Percentiles rank a stretch among this genome's conserved stretches.
Evolutionary conservation across 2,888 invertebrate species (phyloP).

Genomic region (Acleris sparsana): DNA sequence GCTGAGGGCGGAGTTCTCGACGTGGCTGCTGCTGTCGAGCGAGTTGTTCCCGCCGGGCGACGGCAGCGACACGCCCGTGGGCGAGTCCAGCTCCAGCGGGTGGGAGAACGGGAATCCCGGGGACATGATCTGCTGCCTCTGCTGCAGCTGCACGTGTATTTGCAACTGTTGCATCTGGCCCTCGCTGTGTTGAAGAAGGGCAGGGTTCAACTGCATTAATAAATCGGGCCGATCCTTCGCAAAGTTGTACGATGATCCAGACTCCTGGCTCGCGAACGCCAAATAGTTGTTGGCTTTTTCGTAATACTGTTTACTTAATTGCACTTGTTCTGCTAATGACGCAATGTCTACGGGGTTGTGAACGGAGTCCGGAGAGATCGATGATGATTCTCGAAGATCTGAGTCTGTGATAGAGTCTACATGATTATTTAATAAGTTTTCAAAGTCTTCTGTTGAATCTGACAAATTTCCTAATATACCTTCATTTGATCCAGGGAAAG

Average conservation of each 20-base stretch:
- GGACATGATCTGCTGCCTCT: constrained; percentile 84
- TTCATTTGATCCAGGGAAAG: constrained; percentile 91
- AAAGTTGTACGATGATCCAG: constrained; percentile 83
- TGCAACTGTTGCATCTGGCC: constrained; percentile 86
- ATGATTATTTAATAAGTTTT: constrained; percentile 88
- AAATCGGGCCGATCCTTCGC: constrained; percentile 85
- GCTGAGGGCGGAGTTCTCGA: constrained; percentile 84
- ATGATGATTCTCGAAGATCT: constrained; percentile 88
- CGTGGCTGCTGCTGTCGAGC: constrained; percentile 85
- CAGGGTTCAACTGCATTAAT: constrained; percentile 83
- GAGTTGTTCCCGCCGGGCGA: constrained; percentile 91
- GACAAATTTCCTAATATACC: constrained; percentile 90
- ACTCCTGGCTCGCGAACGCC: constrained; percentile 76
- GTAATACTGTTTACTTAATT: constrained; percentile 84
- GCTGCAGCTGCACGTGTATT: constrained; percentile 88
- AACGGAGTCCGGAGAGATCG: constrained; percentile 87
- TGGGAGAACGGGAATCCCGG: constrained; percentile 86
- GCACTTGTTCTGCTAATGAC: constrained; percentile 89
- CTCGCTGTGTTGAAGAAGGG: constrained; percentile 80
- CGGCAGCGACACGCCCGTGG: constrained; percentile 89
- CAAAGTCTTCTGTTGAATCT: constrained; percentile 91
- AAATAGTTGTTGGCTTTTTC: constrained; percentile 76
- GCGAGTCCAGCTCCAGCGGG: constrained; percentile 89
- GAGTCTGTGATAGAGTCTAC: constrained; percentile 86
- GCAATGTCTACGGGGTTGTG: constrained; percentile 88